Evolutionary conservation across 2,888 invertebrate genomes (phyloP), one percentile per base, ranked within the genome.

Genomic region (Drosophila vallismaia): DNA sequence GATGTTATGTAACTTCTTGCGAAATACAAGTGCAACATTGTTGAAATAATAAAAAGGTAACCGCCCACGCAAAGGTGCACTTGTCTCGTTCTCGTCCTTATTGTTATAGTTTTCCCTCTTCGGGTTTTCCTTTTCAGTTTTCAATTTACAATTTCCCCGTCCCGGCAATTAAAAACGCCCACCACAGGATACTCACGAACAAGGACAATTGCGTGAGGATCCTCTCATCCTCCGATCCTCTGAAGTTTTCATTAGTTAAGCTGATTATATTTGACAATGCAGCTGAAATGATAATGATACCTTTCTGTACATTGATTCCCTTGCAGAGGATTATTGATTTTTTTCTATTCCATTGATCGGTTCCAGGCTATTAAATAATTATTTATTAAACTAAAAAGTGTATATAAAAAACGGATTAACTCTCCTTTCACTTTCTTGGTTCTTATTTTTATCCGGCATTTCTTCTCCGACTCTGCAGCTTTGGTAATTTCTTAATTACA

Each of bases 131-230:
- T 31, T 14, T 38, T 6, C 8, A 5, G 28, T 3, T 19, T 19
- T 26, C n/a, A n/a, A n/a, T 42, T 24, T 14, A 24, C 38, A 12
- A 49, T 49, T 24, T 49, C 19, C 19, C 51, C 28, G 44, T 19
- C 53, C 53, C 9, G 38, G 53, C 59, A 72, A 72, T 73, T 73
- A 73, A 75, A 78, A 77, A 86, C 81, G 80, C 81, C 81, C 69
- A 77, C 86, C 19, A 28, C 45, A 36, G 48, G 44, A 55, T 51
- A 29, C 26, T 45, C 31, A 45, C n/a, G 4, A 12, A 14, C 36
- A 59, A 67, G 71, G 67, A 81, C 78, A 73, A 71, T 86, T 86
- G 81, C 84, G 81, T 84, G 81, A 54, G 40, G 12, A 45, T 55
- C 44, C 19, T 19, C 19, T 19, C 19, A 19, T 19, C 19, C 19